These are phyloP conservation scores for Drosophila tristis DNA, from an alignment of 1,140 invertebrate species.

Conservation along the genomic window DNA sequence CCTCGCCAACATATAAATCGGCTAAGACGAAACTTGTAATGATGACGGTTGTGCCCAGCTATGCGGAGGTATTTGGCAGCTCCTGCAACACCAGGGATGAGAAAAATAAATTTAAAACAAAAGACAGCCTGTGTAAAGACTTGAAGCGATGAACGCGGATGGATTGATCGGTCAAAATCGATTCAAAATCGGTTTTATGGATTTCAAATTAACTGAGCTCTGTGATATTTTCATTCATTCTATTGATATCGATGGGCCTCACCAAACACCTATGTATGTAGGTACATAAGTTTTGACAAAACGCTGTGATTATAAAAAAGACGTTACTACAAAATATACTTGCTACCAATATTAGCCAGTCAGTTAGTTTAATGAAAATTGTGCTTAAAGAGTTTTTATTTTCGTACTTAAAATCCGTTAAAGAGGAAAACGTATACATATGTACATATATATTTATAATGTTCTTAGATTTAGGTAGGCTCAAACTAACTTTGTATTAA, in stretches of 20 bases:
- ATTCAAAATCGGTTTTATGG: conserved; percentile 11
- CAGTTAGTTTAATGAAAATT: conserved; percentile 12
- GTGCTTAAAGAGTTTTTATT: conserved; percentile 35
- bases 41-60: conserved; percentile 69
- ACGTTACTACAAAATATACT: conserved; percentile 51
- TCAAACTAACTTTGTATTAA: conserved; percentile 35
- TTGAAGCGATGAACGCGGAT: conserved; percentile 54
- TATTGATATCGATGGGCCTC: conserved; percentile 25
- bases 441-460: conserved; percentile 7
- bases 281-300: conserved; percentile 51
- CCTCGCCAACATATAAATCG: conserved; percentile 54
- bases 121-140: conserved; percentile 45
- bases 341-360: conserved; percentile 25
- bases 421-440: neutral
- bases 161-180: neutral
- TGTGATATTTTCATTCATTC: conserved; percentile 64
- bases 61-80: conserved; percentile 70
- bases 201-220: conserved; percentile 55
- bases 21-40: conserved; percentile 64
- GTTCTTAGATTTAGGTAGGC: conserved; percentile 72
- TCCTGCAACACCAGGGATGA: conserved; percentile 61
- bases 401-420: conserved; percentile 8
- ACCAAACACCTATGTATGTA: neutral
- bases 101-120: conserved; percentile 62
- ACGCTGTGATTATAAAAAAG: conserved; percentile 69